A percentile compares a stretch with the other conserved stretches of the same genome.
Evolutionary conservation across 1,140 invertebrate genomes (phyloP).

Genomic region (Diabrotica virgifera): DNA sequence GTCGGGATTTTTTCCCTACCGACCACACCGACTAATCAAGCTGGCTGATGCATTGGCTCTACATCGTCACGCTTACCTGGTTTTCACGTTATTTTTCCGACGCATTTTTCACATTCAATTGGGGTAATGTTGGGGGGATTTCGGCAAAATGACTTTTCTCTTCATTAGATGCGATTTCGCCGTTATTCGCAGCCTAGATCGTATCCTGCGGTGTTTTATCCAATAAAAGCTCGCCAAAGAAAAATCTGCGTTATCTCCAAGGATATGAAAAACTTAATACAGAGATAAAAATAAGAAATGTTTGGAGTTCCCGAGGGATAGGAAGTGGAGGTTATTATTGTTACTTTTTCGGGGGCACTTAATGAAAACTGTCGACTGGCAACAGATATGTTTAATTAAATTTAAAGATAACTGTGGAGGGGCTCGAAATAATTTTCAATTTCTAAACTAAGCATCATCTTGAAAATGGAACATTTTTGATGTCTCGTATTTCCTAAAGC

Average conservation of each 20-base stretch:
- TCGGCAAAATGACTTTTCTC: conserved; percentile 10
- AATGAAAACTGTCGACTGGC: too few species aligned
- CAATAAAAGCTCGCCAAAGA: conserved; percentile 2
- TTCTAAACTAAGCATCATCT: too few species aligned
- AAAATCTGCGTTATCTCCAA: neutral
- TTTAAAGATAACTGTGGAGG: too few species aligned
- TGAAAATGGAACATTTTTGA: too few species aligned
- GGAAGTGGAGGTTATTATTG: neutral
- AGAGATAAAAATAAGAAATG: neutral
- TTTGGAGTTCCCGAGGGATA: neutral
- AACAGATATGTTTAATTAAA: too few species aligned
- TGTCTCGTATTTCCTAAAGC: too few species aligned
- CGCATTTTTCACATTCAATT: conserved; percentile 16
- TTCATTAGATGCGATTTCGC: conserved; percentile 12
- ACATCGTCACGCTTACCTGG: conserved; percentile 1
- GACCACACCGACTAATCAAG: conserved; percentile 9
- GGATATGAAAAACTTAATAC: conserved; percentile 3
- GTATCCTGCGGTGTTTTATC: conserved; percentile 1
- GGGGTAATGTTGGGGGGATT: conserved; percentile 11
- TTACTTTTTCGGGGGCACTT: neutral
- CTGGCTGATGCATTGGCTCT: neutral
- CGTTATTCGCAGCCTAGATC: neutral
- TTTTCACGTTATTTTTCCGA: conserved; percentile 4
- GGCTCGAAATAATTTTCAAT: too few species aligned
- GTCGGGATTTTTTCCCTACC: conserved; percentile 8